phyloP scores from a whole-genome alignment of 2,113 vertebrate species.

The Hyperoodon ampullatus region DNA sequence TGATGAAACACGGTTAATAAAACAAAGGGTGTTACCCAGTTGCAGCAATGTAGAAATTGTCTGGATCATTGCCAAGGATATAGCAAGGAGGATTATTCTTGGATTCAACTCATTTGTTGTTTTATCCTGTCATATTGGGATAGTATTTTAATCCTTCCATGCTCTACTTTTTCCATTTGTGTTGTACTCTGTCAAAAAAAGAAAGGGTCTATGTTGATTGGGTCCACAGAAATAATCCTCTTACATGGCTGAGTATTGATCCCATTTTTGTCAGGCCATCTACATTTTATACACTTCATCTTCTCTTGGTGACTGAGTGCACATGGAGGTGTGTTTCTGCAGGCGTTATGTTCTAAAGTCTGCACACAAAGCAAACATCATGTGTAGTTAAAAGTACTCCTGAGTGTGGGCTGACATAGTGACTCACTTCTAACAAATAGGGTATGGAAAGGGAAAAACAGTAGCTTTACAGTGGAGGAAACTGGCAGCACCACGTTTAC shows the following conservation, averaged over 20 bases:
- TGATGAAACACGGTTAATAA: neutral
- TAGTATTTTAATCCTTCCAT: constrained; percentile 40
- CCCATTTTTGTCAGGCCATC: neutral
- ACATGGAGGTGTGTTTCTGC: neutral
- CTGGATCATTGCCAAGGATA: neutral
- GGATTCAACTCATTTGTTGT: neutral
- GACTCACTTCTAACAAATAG: neutral
- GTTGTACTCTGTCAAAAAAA: neutral
- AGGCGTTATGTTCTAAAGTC: neutral
- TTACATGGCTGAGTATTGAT: neutral
- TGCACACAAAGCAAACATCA: neutral
- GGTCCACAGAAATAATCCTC: neutral
- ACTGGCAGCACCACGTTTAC: neutral
- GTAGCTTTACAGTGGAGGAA: neutral
- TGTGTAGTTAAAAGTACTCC: neutral
- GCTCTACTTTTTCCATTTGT: neutral
- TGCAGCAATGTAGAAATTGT: constrained; percentile 21
- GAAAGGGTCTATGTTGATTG: neutral
- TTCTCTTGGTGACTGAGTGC: neutral
- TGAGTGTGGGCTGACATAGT: neutral
- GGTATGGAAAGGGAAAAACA: neutral
- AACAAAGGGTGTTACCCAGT: neutral
- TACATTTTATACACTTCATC: neutral
- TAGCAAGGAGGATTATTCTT: neutral
- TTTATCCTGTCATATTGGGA: neutral